These are phyloP conservation scores for Chymomyza costata DNA, from an alignment of 1,140 invertebrate species.

Conservation along the genomic window DNA sequence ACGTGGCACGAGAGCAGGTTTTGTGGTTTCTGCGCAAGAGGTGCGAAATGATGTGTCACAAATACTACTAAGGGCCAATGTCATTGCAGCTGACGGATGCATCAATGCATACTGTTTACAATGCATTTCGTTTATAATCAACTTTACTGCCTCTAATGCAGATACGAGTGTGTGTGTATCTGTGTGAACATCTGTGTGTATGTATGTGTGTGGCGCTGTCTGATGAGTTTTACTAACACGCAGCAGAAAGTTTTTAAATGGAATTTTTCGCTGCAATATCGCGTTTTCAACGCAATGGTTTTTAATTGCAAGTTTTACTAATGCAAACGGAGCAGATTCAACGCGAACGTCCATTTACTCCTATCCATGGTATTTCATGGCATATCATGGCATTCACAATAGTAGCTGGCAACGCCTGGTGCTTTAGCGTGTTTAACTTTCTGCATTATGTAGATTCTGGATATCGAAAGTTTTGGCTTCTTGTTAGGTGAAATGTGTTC, in stretches of 20 bases:
- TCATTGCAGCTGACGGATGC: constrained; percentile 43
- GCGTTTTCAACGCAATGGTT: constrained; percentile 69
- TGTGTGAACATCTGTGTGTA: no score
- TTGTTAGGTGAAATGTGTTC: no score
- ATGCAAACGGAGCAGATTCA: constrained; percentile 56
- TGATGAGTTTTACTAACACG: constrained; percentile 45
- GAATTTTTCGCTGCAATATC: constrained; percentile 63
- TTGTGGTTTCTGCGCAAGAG: constrained; percentile 19
- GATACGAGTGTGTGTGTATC: neutral
- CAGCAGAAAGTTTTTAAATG: constrained; percentile 53
- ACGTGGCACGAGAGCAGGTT: no score
- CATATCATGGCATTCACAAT: no score
- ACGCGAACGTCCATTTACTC: no score
- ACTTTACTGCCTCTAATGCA: no score
- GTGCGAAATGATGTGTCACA: constrained; percentile 20
- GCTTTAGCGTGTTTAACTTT: no score
- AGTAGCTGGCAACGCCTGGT: no score
- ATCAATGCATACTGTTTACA: constrained; percentile 62
- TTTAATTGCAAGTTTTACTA: constrained; percentile 72
- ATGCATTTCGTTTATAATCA: constrained; percentile 67
- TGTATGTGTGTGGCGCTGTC: constrained; percentile 9
- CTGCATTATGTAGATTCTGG: no score
- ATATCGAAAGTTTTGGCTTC: no score
- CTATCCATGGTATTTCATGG: no score
- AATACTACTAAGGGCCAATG: constrained; percentile 9